Evolutionary conservation across 2,888 invertebrate genomes (phyloP).

Genomic region (Ectobius pallidus): DNA sequence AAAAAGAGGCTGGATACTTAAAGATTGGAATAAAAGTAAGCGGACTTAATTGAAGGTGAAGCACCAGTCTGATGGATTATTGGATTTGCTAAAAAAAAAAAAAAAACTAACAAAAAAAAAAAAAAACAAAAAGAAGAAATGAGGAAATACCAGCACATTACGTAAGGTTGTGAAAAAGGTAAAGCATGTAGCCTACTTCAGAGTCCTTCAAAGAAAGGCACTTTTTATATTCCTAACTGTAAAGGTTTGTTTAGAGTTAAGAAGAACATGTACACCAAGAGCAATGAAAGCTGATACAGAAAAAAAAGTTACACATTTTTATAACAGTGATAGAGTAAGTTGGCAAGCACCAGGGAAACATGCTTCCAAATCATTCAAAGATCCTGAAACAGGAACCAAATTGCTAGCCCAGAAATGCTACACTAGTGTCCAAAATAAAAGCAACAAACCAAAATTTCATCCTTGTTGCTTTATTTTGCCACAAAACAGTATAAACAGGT

Average conservation of each 20-base stretch:
- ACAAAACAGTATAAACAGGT: no score
- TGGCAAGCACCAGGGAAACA: not conserved
- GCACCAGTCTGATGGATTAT: no score
- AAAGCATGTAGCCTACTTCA: not conserved
- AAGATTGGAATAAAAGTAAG: no score
- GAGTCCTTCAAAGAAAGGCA: not conserved
- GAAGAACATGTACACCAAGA: not conserved
- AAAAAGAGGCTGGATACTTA: no score
- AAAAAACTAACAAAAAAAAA: no score
- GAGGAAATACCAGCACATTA: not conserved
- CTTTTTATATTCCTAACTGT: not conserved
- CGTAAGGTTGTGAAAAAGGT: not conserved
- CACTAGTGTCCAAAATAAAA: no score
- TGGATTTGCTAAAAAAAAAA: no score
- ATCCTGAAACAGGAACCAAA: not conserved
- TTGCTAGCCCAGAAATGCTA: not conserved
- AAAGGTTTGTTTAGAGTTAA: not conserved
- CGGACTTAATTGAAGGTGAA: no score
- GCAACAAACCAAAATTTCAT: no score
- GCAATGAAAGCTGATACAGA: not conserved
- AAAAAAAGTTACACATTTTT: not conserved
- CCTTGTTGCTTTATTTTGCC: no score
- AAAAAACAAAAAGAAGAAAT: not conserved
- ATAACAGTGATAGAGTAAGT: not conserved
- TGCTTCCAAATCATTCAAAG: not conserved